Conservation (phyloP, 2,113 vertebrate genomes). For the Burhinus bistriatus region DNA sequence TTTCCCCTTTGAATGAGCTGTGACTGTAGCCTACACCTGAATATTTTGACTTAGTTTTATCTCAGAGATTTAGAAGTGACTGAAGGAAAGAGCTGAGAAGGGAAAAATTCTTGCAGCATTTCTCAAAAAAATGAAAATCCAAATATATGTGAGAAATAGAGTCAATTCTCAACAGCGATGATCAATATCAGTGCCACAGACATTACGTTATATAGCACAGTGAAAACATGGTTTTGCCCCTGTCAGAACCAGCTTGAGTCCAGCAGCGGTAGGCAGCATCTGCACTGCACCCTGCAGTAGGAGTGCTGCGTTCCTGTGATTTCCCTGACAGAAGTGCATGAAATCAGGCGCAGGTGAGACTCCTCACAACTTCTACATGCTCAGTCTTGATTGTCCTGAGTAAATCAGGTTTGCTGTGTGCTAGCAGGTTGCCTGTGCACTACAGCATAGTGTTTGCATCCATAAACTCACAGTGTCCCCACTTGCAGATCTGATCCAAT, state of each 20-base stretch:
- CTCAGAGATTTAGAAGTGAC: not conserved
- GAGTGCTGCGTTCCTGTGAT: not conserved
- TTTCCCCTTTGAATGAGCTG: not conserved
- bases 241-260: not conserved
- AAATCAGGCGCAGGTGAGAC: not conserved
- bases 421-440: not conserved
- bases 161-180: not conserved
- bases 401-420: not conserved
- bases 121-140: not conserved
- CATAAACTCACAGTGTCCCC: not conserved
- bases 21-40: not conserved
- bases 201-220: not conserved
- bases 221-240: not conserved
- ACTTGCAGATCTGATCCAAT: not conserved
- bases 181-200: rapidly evolving
- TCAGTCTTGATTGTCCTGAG: not conserved
- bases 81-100: not conserved
- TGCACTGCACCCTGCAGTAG: not conserved
- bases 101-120: not conserved
- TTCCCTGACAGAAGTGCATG: not conserved
- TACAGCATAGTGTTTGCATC: not conserved
- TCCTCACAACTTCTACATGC: not conserved
- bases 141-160: not conserved
- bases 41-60: not conserved
- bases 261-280: not conserved